phyloP scores from a whole-genome alignment of 2,797 vertebrate species.

The Chanos chanos region DNA sequence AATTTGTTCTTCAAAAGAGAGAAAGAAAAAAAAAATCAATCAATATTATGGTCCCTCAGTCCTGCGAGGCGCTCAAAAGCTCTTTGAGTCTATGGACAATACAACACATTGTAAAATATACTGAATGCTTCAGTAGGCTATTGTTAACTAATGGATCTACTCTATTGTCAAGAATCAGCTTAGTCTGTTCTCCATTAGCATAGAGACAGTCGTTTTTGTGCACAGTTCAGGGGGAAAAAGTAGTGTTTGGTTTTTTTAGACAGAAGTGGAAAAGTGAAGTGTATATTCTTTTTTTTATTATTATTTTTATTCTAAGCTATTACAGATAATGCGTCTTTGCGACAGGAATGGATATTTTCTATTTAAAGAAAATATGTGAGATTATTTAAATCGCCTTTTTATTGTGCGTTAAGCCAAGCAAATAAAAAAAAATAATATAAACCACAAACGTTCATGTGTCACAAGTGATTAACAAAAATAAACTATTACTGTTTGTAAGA shows the following conservation, averaged over 20 bases:
- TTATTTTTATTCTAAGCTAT: slow-evolving; percentile 45
- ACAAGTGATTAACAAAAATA: neutral
- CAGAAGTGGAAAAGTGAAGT: slow-evolving; percentile 6
- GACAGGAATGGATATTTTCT: slow-evolving; percentile 66
- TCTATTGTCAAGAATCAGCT: no score
- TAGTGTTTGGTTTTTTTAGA: slow-evolving; percentile 27
- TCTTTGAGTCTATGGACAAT: slow-evolving; percentile 21
- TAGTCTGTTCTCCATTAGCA: slow-evolving; percentile 10
- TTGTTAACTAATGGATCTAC: no score
- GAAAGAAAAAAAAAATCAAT: no score
- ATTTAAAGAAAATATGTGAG: slow-evolving; percentile 73
- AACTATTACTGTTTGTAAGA: neutral
- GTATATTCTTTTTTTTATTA: slow-evolving; percentile 38
- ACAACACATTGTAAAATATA: slow-evolving; percentile 7
- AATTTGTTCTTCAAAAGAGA: no score
- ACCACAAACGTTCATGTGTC: slow-evolving; percentile 39
- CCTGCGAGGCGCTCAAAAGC: no score
- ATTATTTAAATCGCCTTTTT: slow-evolving; percentile 76
- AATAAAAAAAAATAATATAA: slow-evolving; percentile 65
- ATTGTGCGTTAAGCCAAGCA: slow-evolving; percentile 61
- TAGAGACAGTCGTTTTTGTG: slow-evolving; percentile 1
- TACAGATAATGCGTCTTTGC: slow-evolving; percentile 46
- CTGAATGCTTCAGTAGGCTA: slow-evolving; percentile 23
- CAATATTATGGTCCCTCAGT: no score
- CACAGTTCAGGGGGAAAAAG: slow-evolving; percentile 1